A percentile compares a stretch with the other conserved stretches of the same genome.
These are phyloP conservation scores for Rhinophrynus dorsalis DNA, from an alignment of 2,797 vertebrate genomes.

Conservation along the genomic window DNA sequence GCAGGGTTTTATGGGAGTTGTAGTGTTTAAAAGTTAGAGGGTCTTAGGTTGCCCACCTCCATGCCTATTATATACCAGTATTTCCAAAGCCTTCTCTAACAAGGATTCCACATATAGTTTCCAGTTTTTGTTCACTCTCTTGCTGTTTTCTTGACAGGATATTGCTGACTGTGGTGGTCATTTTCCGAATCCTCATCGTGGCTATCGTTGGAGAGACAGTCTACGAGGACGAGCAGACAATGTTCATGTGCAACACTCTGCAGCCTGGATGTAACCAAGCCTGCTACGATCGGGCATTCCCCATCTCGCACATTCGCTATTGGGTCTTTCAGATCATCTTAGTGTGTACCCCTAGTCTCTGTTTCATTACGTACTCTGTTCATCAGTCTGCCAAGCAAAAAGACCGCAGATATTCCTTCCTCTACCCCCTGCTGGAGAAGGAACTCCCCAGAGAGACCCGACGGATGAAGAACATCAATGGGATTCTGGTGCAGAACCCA, in stretches of 20 bases:
- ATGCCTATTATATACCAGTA: too few relatives aligned
- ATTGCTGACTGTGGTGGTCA: constrained; percentile 88
- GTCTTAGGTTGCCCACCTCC: too few relatives aligned
- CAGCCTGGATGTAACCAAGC: constrained; percentile 91
- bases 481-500: constrained; percentile 70
- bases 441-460: constrained; percentile 69
- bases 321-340: constrained; percentile 88
- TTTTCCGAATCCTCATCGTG: constrained; percentile 89
- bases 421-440: constrained; percentile 77
- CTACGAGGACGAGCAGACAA: constrained; percentile 88
- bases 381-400: constrained; percentile 83
- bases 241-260: constrained; percentile 92
- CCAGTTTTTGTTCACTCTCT: too few relatives aligned
- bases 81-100: too few relatives aligned
- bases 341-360: constrained; percentile 84
- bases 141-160: constrained; percentile 69
- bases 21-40: too few relatives aligned
- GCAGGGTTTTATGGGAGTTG: too few relatives aligned
- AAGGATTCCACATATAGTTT: too few relatives aligned
- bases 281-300: constrained; percentile 88
- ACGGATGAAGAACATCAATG: constrained; percentile 74
- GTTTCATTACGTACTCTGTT: constrained; percentile 87
- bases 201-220: constrained; percentile 89
- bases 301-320: constrained; percentile 90
- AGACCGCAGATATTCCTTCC: constrained; percentile 78